A percentile compares a stretch with the other conserved stretches of the same genome.
phyloP scores from a whole-genome alignment of 2,797 vertebrate species.

The Siniperca obscura region DNA sequence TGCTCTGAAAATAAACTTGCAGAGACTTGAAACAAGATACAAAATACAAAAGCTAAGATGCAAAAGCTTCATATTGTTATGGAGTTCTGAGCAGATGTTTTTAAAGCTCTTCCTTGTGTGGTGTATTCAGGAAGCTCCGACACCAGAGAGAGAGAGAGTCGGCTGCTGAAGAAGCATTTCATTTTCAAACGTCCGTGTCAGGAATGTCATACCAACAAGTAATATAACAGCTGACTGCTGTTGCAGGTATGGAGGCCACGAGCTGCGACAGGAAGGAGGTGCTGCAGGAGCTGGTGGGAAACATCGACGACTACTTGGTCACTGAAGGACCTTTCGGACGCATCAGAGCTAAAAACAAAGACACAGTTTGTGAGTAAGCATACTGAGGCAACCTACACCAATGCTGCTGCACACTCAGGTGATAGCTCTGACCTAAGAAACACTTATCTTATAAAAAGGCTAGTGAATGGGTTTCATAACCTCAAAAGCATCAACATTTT shows the following conservation, averaged over 20 bases:
- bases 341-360: constrained; percentile 70
- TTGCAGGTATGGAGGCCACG: constrained; percentile 83
- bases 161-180: too few species aligned
- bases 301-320: constrained; percentile 65
- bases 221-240: not conserved
- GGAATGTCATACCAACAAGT: not conserved
- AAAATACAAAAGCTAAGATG: too few species aligned
- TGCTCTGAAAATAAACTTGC: not conserved
- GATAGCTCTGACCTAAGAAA: not conserved
- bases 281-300: constrained; percentile 76
- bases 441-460: not conserved
- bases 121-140: not conserved
- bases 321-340: constrained; percentile 80
- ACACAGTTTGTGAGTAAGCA: constrained; percentile 69
- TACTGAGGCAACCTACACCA: not conserved
- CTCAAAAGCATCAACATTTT: not conserved
- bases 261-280: constrained; percentile 83
- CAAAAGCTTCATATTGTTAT: not conserved
- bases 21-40: not conserved
- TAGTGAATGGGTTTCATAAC: not conserved
- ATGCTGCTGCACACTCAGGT: not conserved
- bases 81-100: not conserved
- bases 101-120: not conserved
- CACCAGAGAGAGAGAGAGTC: not conserved
- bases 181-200: not conserved